Base-by-base conservation (phyloP, 2,113 vertebrate genomes). In the Hippopotamus amphibius region DNA sequence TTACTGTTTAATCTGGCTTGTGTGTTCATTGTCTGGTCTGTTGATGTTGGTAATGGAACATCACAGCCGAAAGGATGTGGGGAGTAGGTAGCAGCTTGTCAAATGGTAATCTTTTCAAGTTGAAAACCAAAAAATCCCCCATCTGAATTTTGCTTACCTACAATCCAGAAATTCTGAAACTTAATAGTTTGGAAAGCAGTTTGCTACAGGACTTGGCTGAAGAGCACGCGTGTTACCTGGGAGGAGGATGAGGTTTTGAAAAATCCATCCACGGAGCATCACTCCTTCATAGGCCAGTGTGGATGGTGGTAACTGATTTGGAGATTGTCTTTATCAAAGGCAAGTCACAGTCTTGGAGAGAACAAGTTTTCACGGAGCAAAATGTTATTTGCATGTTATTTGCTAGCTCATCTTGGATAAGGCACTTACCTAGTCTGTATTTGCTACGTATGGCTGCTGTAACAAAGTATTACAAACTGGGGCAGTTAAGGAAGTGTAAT, bases 11-110 rank as follows among this genome's bases (percentile, higher is more conserved):
- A 37, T 24, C 11, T 59, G 50, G 14, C 69, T 72, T 2, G 1
- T 69, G 59, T 93, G 77, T 37, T 71, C 93, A 11, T 66, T 65
- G 80, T 92, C 93, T 77, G 61, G 71, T 46, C 79, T 63, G 77
- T n/a, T 0, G 17, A 8, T 80, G 81, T 74, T 63, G 33, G 66
- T 66, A 16, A 33, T 90, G 53, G 87, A 43, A 33, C 26, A 43
- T 95, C 61, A 19, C 57, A 48, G 74, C 76, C 12, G 69, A 71
- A 46, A n/a, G 71, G 95, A 68, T 61, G 50, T 80, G 90, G 10
- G 10, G 3, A 66, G 19, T 21, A 77, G 61, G 48, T 46, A 65
- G 48, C n/a, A 1, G 26, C 41, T 76, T 53, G 22, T 90, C 76
- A 85, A 1, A 26, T 33, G 86, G 68, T 90, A 33, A 26, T 88